Evolutionary conservation across 2,797 vertebrate species (phyloP), one percentile per base, ranked within the genome.

Genomic region (Falco biarmicus): DNA sequence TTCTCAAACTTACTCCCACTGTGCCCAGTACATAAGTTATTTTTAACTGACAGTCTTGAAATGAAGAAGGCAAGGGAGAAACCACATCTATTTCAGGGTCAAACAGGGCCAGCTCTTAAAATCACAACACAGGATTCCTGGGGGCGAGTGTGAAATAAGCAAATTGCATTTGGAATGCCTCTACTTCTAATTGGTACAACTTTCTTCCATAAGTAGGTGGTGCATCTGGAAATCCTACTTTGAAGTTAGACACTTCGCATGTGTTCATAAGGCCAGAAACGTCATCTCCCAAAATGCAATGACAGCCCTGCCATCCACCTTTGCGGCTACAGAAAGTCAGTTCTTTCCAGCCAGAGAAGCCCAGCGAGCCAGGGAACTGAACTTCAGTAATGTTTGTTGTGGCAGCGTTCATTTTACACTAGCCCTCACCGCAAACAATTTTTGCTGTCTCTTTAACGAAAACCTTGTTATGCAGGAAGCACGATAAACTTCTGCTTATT

Each of bases 401-500:
- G 2, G 70, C 54, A 39, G 39, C 4, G 1, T 31, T 92, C 37
- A 8, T 71, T 65, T 78, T 28, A 41, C 48, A 78, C 22, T 6
- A 51, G 68, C 21, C 65, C 60, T n/a, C 0, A 0, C 34, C 8
- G 57, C 88, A 81, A 95, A 82, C 34, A 31, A 57, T 56, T 84
- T 86, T 78, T 17, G 3, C 81, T 88, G 91, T 82, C 81, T 88
- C 96, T 91, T 95, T 96, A 95, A 97, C 21, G 2, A 96, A 95
- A 96, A 75, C 86, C 75, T 92, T 87, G 94, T 94, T 93, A 76
- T 91, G 92, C 97, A 95, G 96, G 96, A 97, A 97, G 95, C 84
- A 66, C 89, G 94, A 97, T 96, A 97, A 96, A 96, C 88, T 97
- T 94, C 91, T 96, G 96, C 93, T 96, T 96, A 96, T 96, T 97